A percentile compares a stretch with the other conserved stretches of the same genome.
phyloP scores from a whole-genome alignment of 2,113 vertebrate genomes.

The Turdus rufiventris region DNA sequence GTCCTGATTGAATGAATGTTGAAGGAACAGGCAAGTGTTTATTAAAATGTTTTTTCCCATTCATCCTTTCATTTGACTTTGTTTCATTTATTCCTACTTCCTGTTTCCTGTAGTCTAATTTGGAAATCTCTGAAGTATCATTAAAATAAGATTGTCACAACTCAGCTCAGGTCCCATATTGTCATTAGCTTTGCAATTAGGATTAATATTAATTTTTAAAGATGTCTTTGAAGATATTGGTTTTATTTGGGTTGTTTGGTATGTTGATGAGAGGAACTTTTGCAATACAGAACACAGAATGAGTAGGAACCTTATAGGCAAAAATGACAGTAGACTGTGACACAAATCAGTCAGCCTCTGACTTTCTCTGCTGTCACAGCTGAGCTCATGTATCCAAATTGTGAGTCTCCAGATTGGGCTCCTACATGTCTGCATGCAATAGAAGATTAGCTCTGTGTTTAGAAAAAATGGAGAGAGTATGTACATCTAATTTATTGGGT shows the following conservation, averaged over 20 bases:
- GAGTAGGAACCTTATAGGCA: background rate
- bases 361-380: background rate
- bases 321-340: background rate
- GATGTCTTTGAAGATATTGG: background rate
- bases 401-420: background rate
- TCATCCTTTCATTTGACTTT: constrained; percentile 14
- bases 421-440: background rate
- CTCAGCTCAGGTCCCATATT: background rate
- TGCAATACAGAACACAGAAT: background rate
- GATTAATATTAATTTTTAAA: background rate
- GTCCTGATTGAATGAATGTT: constrained; percentile 6
- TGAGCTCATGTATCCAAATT: background rate
- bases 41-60: background rate
- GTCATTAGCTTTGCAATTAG: background rate
- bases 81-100: constrained; percentile 4
- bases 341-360: background rate
- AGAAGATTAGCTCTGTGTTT: background rate
- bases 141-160: background rate
- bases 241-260: background rate
- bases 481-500: background rate
- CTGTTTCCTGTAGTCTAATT: constrained; percentile 34
- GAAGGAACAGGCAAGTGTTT: background rate
- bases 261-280: background rate
- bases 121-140: constrained; percentile 24
- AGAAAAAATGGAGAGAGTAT: background rate